Conservation (phyloP, 2,113 vertebrate species). For the Paratilapia polleni region DNA sequence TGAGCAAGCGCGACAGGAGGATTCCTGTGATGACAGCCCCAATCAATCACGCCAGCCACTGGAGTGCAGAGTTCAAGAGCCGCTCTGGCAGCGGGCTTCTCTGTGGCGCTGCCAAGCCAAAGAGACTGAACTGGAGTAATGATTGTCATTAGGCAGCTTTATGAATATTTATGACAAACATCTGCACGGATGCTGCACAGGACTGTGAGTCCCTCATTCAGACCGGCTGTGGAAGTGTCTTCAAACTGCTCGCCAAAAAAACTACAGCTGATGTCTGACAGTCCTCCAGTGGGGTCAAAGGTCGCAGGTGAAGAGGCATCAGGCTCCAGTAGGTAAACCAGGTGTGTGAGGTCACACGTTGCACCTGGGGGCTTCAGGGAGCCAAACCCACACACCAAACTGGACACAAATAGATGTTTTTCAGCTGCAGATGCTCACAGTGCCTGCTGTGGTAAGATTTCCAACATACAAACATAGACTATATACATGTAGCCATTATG, state of each 20-base stretch:
- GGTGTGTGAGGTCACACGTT: conserved; percentile 26
- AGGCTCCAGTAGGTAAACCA: conserved; percentile 42
- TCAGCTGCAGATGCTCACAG: neutral
- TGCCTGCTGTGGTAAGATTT: neutral
- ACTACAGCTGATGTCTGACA: conserved; percentile 19
- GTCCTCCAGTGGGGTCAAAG: conserved; percentile 25
- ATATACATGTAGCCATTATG: neutral
- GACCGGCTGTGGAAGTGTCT: neutral
- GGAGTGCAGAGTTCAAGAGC: conserved; percentile 67
- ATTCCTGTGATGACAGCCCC: conserved; percentile 70
- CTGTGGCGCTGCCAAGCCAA: conserved; percentile 61
- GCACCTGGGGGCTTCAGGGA: neutral
- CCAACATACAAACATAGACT: neutral
- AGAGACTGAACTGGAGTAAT: conserved; percentile 64
- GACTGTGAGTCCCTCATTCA: conserved; percentile 1
- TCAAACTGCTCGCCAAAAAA: neutral
- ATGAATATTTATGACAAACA: conserved; percentile 79
- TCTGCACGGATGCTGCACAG: conserved; percentile 41
- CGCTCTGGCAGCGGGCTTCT: conserved; percentile 60
- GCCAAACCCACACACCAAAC: neutral
- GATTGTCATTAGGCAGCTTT: conserved; percentile 69
- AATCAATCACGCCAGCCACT: conserved; percentile 72
- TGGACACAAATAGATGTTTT: conserved; percentile 15
- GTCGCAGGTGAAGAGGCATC: conserved; percentile 40
- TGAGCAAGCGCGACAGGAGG: conserved; percentile 18